Conservation (phyloP, 2,888 invertebrate species). For the Ennomos quercinarius region DNA sequence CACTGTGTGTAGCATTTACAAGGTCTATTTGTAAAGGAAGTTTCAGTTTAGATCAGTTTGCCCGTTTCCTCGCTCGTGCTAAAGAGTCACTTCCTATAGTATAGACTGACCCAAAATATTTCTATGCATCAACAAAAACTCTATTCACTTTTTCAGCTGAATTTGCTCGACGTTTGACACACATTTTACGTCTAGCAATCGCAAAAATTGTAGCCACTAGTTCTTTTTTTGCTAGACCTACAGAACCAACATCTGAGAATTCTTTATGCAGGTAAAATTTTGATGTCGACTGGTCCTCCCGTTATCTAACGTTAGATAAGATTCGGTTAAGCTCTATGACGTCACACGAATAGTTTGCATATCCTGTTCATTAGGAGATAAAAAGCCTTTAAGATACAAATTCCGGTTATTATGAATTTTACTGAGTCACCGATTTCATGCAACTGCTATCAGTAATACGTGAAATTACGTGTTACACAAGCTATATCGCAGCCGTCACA, state of each 20-base stretch:
- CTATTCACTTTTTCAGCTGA: conserved; percentile 37
- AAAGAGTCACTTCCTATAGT: conserved; percentile 20
- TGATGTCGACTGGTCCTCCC: conserved; percentile 19
- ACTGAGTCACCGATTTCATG: background rate
- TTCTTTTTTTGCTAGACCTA: conserved; percentile 28
- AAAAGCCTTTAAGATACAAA: conserved; percentile 5
- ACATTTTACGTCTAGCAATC: conserved; percentile 31
- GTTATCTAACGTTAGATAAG: conserved; percentile 67
- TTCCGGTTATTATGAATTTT: conserved; percentile 4
- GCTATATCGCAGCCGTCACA: background rate
- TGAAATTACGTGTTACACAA: background rate
- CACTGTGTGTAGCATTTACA: conserved; percentile 1
- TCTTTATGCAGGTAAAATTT: conserved; percentile 15
- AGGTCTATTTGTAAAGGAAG: conserved; percentile 17
- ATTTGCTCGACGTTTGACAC: conserved; percentile 38
- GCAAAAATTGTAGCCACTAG: conserved; percentile 18
- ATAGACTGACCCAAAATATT: conserved; percentile 24
- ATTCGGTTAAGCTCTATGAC: conserved; percentile 64
- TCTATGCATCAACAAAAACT: conserved; percentile 25
- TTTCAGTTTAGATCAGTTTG: conserved; percentile 23
- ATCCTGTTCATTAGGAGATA: conserved; percentile 45
- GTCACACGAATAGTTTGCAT: conserved; percentile 49
- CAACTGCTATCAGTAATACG: background rate
- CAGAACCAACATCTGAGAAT: conserved; percentile 2
- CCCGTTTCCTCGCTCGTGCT: conserved; percentile 24